Conservation (phyloP, 2,888 invertebrate genomes). For the Lasioglossum malachurum region DNA sequence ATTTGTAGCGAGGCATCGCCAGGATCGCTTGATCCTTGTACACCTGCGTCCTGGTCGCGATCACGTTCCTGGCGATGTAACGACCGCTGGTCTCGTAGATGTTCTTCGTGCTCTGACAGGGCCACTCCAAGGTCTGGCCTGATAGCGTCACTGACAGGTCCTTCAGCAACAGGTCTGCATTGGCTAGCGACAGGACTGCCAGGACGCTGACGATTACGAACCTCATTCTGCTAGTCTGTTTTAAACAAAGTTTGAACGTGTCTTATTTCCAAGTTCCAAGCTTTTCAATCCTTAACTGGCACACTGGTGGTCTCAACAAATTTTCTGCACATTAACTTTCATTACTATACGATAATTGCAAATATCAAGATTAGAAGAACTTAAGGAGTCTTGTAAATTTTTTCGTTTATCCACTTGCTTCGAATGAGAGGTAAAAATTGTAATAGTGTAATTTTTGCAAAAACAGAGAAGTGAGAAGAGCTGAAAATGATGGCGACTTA, state of each 20-base stretch:
- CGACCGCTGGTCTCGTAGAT: slow-evolving; percentile 87
- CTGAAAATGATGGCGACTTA: slow-evolving; percentile 18
- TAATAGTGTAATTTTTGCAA: too few relatives aligned
- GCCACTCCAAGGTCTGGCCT: slow-evolving; percentile 83
- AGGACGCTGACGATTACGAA: slow-evolving; percentile 61
- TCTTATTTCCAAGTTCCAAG: too few relatives aligned
- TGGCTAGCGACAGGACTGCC: slow-evolving; percentile 16
- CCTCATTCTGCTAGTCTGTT: slow-evolving; percentile 66
- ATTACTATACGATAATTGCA: too few relatives aligned
- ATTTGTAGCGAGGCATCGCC: slow-evolving; percentile 87
- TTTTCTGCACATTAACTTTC: too few relatives aligned
- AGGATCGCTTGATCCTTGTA: slow-evolving; percentile 86
- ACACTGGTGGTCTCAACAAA: too few relatives aligned
- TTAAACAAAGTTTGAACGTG: neutral
- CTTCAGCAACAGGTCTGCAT: slow-evolving; percentile 76
- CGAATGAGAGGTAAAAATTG: too few relatives aligned
- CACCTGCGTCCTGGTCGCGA: slow-evolving; percentile 87
- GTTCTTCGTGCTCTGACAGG: slow-evolving; percentile 86
- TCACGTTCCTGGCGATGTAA: slow-evolving; percentile 87
- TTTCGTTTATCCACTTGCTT: too few relatives aligned
- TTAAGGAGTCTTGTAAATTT: too few relatives aligned
- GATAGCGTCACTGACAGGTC: slow-evolving; percentile 75
- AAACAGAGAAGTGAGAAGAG: neutral
- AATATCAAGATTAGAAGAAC: too few relatives aligned
- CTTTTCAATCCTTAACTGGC: neutral